Conservation (phyloP, 1,140 invertebrate genomes). For the Heliconius hermathena region DNA sequence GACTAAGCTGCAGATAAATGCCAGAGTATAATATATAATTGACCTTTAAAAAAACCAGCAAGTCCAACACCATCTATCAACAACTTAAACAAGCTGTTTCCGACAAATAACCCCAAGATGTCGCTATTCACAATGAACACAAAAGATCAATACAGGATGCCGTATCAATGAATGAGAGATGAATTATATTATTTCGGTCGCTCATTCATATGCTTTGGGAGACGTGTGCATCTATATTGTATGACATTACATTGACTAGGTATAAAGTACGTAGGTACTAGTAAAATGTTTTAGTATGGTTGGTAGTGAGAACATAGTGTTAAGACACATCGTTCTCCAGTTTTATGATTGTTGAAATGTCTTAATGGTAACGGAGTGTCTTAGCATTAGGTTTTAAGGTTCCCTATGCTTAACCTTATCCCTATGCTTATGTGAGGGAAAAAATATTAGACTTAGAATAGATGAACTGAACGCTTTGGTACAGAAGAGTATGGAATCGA, state of each 20-base stretch:
- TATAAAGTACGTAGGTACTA: not conserved
- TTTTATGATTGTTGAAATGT: not conserved
- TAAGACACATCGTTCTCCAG: not conserved
- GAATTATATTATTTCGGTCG: constrained; percentile 12
- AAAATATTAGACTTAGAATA: no score
- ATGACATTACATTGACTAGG: constrained; percentile 1
- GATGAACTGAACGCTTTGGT: no score
- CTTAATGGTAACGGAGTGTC: no score
- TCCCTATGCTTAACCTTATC: no score
- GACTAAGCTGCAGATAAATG: no score
- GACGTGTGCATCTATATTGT: not conserved
- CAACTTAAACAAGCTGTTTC: not conserved
- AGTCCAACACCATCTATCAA: not conserved
- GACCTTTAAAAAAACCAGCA: not conserved
- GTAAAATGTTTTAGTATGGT: no score
- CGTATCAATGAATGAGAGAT: constrained; percentile 2
- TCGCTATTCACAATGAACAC: not conserved
- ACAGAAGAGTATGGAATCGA: no score
- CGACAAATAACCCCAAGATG: not conserved
- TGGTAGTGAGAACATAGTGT: not conserved
- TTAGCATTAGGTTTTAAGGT: no score
- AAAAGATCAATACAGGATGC: constrained; percentile 18
- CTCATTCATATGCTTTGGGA: not conserved
- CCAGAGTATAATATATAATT: no score
- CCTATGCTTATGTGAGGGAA: no score